phyloP scores from a whole-genome alignment of 1,140 invertebrate species.

The Zelostemma sp. region DNA sequence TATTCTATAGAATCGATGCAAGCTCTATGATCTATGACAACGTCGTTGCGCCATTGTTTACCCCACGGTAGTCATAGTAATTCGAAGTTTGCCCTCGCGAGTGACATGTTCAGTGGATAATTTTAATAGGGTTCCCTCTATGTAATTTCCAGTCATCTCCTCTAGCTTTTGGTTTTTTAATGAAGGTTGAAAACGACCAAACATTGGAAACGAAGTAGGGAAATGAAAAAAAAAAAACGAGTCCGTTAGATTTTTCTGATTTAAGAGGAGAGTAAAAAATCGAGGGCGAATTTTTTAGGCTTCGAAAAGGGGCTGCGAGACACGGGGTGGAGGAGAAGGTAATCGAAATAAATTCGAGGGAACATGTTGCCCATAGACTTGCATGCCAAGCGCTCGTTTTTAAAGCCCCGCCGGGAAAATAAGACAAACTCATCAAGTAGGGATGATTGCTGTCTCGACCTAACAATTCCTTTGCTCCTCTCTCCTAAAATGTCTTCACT shows the following conservation, averaged over 20 bases:
- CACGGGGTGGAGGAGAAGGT: slow-evolving; percentile 34
- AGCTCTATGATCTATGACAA: too few relatives aligned
- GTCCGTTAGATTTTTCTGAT: not conserved
- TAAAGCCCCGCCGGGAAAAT: slow-evolving; percentile 61
- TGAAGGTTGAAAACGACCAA: too few relatives aligned
- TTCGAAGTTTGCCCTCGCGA: too few relatives aligned
- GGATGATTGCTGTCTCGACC: slow-evolving; percentile 55
- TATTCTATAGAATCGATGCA: too few relatives aligned
- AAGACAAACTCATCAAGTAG: slow-evolving; percentile 62
- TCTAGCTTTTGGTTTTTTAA: too few relatives aligned
- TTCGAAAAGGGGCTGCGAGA: slow-evolving; percentile 11
- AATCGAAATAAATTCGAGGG: slow-evolving; percentile 57
- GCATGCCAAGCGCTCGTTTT: slow-evolving; percentile 61
- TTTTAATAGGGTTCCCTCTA: slow-evolving; percentile 12
- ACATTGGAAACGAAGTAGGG: not conserved
- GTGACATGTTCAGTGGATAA: slow-evolving; percentile 22
- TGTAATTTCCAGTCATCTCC: too few relatives aligned
- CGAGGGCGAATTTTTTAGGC: slow-evolving; percentile 4
- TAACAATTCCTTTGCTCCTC: slow-evolving; percentile 25
- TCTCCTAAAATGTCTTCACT: slow-evolving; percentile 31
- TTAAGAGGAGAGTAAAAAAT: not conserved
- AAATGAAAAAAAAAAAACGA: slow-evolving; percentile 5
- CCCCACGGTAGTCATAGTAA: too few relatives aligned
- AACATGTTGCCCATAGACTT: slow-evolving; percentile 40
- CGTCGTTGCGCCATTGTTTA: too few relatives aligned